phyloP scores from a whole-genome alignment of 2,797 vertebrate genomes.

The Champsocephalus gunnari region DNA sequence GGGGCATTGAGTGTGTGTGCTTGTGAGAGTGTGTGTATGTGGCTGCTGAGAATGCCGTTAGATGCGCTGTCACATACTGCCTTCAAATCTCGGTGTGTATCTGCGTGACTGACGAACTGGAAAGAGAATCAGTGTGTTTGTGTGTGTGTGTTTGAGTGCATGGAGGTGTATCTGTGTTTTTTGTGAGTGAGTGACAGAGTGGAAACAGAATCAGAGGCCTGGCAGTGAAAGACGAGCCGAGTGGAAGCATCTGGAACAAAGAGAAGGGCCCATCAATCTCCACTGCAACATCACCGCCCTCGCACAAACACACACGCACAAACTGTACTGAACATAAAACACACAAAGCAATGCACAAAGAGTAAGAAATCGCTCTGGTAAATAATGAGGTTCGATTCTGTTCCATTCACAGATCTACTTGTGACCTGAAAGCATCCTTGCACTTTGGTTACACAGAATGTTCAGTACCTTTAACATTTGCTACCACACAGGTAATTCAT shows the following conservation, averaged over 20 bases:
- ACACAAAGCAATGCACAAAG: neutral
- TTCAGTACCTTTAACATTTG: neutral
- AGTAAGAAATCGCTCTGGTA: neutral
- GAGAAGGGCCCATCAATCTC: slow-evolving; percentile 68
- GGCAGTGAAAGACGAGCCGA: slow-evolving; percentile 60
- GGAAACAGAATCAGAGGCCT: slow-evolving; percentile 56
- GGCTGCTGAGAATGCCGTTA: slow-evolving; percentile 54
- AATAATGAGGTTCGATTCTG: neutral
- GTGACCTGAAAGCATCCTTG: neutral
- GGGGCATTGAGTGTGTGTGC: neutral
- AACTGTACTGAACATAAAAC: slow-evolving; percentile 4
- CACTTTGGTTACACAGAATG: neutral
- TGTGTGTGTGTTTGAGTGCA: slow-evolving; percentile 16
- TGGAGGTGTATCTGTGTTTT: slow-evolving; percentile 30
- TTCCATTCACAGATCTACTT: neutral
- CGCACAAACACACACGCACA: slow-evolving; percentile 2
- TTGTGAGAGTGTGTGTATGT: slow-evolving; percentile 19
- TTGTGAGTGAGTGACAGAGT: slow-evolving; percentile 53
- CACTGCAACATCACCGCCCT: slow-evolving; percentile 7
- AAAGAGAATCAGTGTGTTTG: slow-evolving; percentile 48
- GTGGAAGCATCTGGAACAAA: slow-evolving; percentile 58
- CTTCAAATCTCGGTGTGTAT: slow-evolving; percentile 64
- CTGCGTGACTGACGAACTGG: slow-evolving; percentile 66
- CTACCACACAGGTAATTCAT: neutral
- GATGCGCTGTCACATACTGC: slow-evolving; percentile 71